Evolutionary conservation across 2,797 vertebrate species (phyloP).

Genomic region (Chiloscyllium punctatum): DNA sequence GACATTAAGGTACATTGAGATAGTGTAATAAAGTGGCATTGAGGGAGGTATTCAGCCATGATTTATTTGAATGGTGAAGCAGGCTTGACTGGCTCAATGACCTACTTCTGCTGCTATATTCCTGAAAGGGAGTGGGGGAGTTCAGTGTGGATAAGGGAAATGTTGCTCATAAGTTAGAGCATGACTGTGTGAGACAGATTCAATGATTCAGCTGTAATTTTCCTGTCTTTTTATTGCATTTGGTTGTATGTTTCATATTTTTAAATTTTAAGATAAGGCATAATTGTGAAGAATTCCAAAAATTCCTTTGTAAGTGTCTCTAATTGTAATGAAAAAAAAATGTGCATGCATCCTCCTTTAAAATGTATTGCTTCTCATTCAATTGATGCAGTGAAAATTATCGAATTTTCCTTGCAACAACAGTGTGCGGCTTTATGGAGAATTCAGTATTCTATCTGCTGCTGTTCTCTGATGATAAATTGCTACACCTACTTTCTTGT

Average conservation of each 20-base stretch:
- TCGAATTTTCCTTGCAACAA: not conserved
- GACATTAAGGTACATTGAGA: no score
- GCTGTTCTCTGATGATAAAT: not conserved
- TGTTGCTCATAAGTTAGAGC: not conserved
- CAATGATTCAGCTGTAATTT: not conserved
- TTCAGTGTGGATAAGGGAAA: not conserved
- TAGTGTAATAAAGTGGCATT: no score
- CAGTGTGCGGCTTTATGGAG: not conserved
- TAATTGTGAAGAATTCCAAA: not conserved
- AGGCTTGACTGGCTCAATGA: no score
- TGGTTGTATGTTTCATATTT: not conserved
- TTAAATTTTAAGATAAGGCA: not conserved
- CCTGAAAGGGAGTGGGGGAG: not conserved
- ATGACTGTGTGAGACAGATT: not conserved
- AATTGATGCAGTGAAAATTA: not conserved
- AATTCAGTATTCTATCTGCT: not conserved
- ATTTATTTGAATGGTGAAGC: no score
- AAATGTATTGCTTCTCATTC: not conserved
- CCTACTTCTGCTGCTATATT: no score
- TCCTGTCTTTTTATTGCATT: not conserved
- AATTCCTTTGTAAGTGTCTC: not conserved
- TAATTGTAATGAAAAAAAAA: not conserved
- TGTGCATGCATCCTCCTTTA: not conserved
- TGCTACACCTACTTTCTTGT: not conserved
- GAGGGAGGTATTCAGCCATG: no score